phyloP scores from a whole-genome alignment of 2,888 invertebrate genomes.

The Heteromyza rotundicornis region DNA sequence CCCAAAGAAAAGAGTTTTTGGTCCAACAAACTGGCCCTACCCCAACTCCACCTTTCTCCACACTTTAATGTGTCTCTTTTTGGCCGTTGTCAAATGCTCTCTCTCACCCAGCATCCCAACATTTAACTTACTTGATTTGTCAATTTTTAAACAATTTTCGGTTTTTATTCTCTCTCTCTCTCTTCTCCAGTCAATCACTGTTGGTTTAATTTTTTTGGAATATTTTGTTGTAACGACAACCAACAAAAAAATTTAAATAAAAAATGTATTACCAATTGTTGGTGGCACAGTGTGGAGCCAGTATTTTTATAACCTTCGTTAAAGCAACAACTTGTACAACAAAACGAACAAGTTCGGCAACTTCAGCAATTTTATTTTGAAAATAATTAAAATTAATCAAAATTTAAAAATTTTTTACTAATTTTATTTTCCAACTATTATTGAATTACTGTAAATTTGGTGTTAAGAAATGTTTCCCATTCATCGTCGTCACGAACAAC shows the following conservation, averaged over 20 bases:
- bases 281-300: constrained; percentile 22
- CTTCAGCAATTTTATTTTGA: constrained; percentile 9
- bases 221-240: neutral
- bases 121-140: too few relatives aligned
- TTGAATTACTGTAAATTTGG: neutral
- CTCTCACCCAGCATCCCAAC: too few relatives aligned
- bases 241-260: neutral
- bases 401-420: constrained; percentile 1
- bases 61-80: too few relatives aligned
- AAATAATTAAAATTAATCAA: neutral
- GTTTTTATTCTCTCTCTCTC: too few relatives aligned
- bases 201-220: neutral
- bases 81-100: too few relatives aligned
- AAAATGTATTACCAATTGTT: constrained; percentile 21
- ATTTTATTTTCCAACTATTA: constrained; percentile 8
- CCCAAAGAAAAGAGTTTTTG: too few relatives aligned
- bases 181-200: too few relatives aligned
- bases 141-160: too few relatives aligned
- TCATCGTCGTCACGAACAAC: constrained; percentile 23
- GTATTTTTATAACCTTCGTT: constrained; percentile 40
- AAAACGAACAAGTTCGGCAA: constrained; percentile 14
- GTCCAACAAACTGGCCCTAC: too few relatives aligned
- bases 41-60: too few relatives aligned
- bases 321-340: constrained; percentile 26
- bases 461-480: constrained; percentile 38